Evolutionary conservation across 2,797 vertebrate species (phyloP).

Genomic region (Cyprinodon diabolis): DNA sequence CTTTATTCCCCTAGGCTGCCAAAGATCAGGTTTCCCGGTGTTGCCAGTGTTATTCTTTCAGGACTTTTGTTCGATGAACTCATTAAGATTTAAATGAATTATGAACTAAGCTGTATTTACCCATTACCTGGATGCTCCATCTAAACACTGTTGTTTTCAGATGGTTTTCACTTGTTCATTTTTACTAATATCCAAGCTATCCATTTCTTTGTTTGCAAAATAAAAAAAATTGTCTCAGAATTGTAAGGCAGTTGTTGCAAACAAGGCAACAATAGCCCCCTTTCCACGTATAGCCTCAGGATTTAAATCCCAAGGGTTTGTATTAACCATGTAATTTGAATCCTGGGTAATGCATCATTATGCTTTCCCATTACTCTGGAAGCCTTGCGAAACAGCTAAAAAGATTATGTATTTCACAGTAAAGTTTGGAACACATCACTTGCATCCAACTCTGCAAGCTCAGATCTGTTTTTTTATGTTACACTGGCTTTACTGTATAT

Average conservation of each 20-base stretch:
- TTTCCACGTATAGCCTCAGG: no score
- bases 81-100: constrained; percentile 77
- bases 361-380: no score
- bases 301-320: no score
- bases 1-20: constrained; percentile 71
- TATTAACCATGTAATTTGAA: no score
- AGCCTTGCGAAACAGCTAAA: neutral
- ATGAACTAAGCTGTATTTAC: constrained; percentile 65
- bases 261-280: neutral
- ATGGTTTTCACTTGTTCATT: neutral
- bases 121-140: constrained; percentile 30
- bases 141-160: constrained; percentile 30
- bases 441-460: no score
- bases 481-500: no score
- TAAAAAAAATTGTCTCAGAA: neutral
- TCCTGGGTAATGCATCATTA: no score
- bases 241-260: neutral
- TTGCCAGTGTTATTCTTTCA: constrained; percentile 55
- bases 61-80: constrained; percentile 67
- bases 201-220: neutral
- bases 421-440: no score
- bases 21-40: constrained; percentile 69
- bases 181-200: neutral
- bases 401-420: neutral
- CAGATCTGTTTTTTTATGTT: no score